Percentiles rank a stretch among this genome's conserved stretches.
Evolutionary conservation across 2,797 vertebrate genomes (phyloP).

Genomic region (Eulemur mongoz): DNA sequence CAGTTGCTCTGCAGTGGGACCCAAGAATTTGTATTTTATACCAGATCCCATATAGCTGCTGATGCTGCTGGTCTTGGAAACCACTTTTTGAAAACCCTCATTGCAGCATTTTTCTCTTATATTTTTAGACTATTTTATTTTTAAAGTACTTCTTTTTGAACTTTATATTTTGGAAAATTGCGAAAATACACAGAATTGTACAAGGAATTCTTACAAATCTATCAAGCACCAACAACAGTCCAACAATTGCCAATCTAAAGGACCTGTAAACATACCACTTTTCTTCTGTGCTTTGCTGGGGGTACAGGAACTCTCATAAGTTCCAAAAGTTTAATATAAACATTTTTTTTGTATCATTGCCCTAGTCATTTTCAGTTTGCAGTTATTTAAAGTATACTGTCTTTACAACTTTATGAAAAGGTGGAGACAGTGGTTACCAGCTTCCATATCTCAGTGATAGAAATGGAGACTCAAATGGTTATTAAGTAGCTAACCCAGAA

Average conservation of each 20-base stretch:
- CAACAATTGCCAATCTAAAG: background rate
- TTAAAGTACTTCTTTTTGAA: background rate
- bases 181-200: background rate
- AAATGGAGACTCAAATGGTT: background rate
- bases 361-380: background rate
- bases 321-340: slow-evolving; percentile 14
- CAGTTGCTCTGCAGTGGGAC: background rate
- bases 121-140: background rate
- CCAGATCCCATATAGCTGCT: background rate
- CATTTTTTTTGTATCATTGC: background rate
- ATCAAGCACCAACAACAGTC: background rate
- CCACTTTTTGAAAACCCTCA: background rate
- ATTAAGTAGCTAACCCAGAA: background rate
- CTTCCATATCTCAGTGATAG: background rate
- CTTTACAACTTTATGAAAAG: background rate
- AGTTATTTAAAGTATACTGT: background rate
- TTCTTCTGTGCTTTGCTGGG: background rate
- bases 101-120: background rate
- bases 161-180: background rate
- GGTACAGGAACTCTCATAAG: background rate
- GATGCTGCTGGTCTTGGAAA: background rate
- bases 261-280: background rate
- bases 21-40: background rate
- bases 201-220: background rate
- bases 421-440: background rate